These are phyloP conservation scores for Leptinotarsa defecta DNA, from an alignment of 1,140 invertebrate genomes.

Conservation along the genomic window DNA sequence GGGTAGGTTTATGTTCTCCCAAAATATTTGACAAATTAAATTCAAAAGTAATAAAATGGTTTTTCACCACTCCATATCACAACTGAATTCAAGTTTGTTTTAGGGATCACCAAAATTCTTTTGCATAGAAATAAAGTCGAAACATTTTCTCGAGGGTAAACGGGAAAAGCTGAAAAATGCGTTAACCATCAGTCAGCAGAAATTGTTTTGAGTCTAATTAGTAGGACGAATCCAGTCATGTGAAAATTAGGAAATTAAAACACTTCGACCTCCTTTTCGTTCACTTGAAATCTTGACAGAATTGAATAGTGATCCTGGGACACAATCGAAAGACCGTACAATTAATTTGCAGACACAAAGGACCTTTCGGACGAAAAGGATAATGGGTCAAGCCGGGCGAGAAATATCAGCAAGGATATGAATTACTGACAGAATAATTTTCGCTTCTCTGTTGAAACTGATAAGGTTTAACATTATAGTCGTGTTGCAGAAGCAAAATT, in stretches of 20 bases:
- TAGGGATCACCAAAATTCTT: too few species aligned
- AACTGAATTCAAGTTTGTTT: too few species aligned
- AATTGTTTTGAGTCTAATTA: neutral
- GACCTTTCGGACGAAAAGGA: neutral
- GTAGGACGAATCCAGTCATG: neutral
- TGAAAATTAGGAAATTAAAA: constrained; percentile 1
- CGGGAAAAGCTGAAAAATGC: neutral
- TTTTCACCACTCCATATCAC: too few species aligned
- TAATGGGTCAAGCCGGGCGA: neutral
- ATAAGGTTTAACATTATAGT: neutral
- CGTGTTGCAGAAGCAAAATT: neutral
- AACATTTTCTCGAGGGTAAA: too few species aligned
- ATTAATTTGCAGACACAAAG: constrained; percentile 20
- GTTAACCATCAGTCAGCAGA: neutral
- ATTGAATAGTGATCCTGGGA: neutral
- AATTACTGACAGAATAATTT: neutral
- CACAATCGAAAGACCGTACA: constrained; percentile 12
- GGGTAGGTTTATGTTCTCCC: too few species aligned
- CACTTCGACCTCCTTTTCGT: neutral
- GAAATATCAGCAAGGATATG: constrained; percentile 20
- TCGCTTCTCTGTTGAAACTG: neutral
- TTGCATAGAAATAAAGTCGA: too few species aligned
- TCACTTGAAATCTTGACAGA: neutral
- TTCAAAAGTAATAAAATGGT: too few species aligned
- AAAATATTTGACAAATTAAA: too few species aligned